phyloP scores from a whole-genome alignment of 2,797 vertebrate genomes.

The Dermochelys coriacea region DNA sequence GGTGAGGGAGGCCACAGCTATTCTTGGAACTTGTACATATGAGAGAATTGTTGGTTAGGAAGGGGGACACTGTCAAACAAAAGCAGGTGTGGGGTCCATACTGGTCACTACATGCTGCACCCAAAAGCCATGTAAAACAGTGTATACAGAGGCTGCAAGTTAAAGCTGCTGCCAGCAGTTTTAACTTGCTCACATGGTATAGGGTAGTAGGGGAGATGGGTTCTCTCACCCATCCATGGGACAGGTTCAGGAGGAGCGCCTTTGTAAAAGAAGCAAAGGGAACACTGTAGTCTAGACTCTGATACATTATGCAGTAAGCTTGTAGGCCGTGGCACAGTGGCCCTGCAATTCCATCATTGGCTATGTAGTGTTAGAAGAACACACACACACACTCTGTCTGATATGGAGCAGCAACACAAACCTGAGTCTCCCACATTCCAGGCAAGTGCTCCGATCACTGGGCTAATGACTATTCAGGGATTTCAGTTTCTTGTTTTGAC shows the following conservation, averaged over 20 bases:
- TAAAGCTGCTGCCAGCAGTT: background rate
- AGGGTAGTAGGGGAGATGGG: background rate
- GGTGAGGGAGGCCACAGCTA: background rate
- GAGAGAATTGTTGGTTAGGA: background rate
- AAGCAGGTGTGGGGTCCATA: background rate
- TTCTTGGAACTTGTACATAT: background rate
- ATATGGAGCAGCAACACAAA: background rate
- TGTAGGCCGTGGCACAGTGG: background rate
- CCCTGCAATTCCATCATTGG: background rate
- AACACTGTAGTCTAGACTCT: conserved; percentile 9
- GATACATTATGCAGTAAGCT: background rate
- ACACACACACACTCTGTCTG: background rate
- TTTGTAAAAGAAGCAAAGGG: conserved; percentile 8
- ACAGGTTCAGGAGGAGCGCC: background rate
- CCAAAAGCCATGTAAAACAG: background rate
- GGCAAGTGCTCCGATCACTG: background rate
- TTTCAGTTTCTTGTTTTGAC: background rate
- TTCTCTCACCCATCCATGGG: background rate
- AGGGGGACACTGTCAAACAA: background rate
- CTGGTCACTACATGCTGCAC: background rate
- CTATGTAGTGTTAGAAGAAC: background rate
- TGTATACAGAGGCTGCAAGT: background rate
- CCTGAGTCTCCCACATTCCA: accelerated
- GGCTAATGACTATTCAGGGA: background rate
- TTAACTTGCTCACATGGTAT: background rate